Percentiles rank a stretch among this genome's conserved stretches.
Evolutionary conservation across 2,797 vertebrate species (phyloP).

Genomic region (Falco naumanni): DNA sequence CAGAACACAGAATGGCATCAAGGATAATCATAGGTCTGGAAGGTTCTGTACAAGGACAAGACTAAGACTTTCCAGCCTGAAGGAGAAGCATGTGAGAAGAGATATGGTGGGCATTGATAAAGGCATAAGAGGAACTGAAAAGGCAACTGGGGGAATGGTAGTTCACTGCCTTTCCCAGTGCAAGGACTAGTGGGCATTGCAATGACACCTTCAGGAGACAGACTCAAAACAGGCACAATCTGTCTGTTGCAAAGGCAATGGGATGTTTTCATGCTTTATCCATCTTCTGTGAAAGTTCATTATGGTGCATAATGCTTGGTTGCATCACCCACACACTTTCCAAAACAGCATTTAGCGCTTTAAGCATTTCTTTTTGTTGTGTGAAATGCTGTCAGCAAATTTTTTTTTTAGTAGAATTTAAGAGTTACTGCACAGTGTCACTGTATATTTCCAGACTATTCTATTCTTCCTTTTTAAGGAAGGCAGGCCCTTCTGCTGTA

Average conservation of each 20-base stretch:
- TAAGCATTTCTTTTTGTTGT: slow-evolving; percentile 34
- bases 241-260: neutral
- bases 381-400: slow-evolving; percentile 47
- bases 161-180: neutral
- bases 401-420: slow-evolving; percentile 6
- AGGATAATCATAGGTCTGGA: neutral
- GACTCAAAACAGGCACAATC: neutral
- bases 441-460: slow-evolving; percentile 27
- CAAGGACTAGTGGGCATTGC: neutral
- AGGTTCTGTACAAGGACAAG: neutral
- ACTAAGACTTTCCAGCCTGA: neutral
- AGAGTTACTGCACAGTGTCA: slow-evolving; percentile 19
- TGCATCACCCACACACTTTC: slow-evolving; percentile 52
- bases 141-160: neutral
- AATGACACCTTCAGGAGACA: neutral
- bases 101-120: rapidly evolving
- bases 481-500: neutral
- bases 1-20: neutral
- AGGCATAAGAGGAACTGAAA: neutral
- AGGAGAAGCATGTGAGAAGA: neutral
- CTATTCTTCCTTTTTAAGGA: neutral
- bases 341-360: slow-evolving; percentile 43
- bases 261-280: neutral
- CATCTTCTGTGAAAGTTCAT: neutral
- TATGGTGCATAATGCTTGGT: neutral